Evolutionary conservation across 1,140 invertebrate species (phyloP).

Genomic region (Bombus pyrosoma): DNA sequence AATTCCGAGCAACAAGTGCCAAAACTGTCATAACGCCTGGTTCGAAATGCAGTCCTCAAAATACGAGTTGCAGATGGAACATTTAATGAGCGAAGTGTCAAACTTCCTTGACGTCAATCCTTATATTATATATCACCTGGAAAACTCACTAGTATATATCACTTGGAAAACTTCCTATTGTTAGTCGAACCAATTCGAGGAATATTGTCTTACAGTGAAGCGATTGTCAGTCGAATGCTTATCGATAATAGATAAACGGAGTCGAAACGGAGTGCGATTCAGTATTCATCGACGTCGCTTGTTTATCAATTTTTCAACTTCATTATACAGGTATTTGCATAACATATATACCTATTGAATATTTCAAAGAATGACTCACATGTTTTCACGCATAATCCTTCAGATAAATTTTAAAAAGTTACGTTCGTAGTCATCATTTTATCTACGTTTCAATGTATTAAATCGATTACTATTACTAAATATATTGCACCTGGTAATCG

Average conservation of each 20-base stretch:
- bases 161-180: not conserved
- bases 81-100: not conserved
- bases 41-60: constrained; percentile 19
- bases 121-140: not conserved
- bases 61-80: not conserved
- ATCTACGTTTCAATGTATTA: not conserved
- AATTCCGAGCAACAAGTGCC: constrained; percentile 29
- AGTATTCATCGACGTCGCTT: too few relatives aligned
- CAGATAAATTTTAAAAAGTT: too few relatives aligned
- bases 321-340: too few relatives aligned
- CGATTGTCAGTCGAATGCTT: too few relatives aligned
- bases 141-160: not conserved
- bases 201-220: too few relatives aligned
- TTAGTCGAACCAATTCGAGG: not conserved
- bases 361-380: too few relatives aligned
- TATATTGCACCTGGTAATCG: not conserved
- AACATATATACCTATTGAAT: too few relatives aligned
- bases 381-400: too few relatives aligned
- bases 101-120: not conserved
- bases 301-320: too few relatives aligned
- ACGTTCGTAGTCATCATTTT: too few relatives aligned
- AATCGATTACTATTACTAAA: not conserved
- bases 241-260: too few relatives aligned
- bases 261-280: too few relatives aligned
- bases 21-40: constrained; percentile 9